phyloP scores from a whole-genome alignment of 2,113 vertebrate genomes.

The Anarhynchus alexandrinus region DNA sequence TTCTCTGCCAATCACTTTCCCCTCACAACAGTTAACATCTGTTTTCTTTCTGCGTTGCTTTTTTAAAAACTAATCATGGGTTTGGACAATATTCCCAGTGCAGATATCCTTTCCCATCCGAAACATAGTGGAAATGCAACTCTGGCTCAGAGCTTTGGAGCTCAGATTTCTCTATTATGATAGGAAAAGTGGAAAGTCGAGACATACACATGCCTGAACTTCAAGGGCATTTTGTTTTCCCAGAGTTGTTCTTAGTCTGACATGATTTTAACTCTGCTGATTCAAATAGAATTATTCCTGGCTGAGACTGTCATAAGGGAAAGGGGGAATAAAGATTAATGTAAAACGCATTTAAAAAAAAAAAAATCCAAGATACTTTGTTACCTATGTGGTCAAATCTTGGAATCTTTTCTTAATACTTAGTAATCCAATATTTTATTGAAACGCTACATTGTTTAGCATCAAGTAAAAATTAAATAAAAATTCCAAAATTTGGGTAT shows the following conservation, averaged over 20 bases:
- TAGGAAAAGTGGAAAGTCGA: background rate
- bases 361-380: background rate
- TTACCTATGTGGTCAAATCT: background rate
- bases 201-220: background rate
- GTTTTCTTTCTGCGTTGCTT: background rate
- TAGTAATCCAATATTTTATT: background rate
- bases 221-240: background rate
- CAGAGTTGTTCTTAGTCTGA: background rate
- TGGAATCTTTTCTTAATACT: background rate
- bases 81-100: constrained; percentile 4
- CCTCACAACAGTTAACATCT: constrained; percentile 1
- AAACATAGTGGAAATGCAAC: background rate
- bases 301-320: background rate
- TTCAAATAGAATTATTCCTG: background rate
- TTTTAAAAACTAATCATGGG: background rate
- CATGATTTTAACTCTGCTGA: background rate
- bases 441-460: background rate
- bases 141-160: background rate
- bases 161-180: background rate
- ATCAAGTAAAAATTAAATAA: background rate
- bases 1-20: background rate
- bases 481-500: background rate
- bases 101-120: background rate
- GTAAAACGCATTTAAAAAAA: background rate
- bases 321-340: background rate